Conservation (phyloP, 2,888 invertebrate genomes). For the Hypolimnas misippus region DNA sequence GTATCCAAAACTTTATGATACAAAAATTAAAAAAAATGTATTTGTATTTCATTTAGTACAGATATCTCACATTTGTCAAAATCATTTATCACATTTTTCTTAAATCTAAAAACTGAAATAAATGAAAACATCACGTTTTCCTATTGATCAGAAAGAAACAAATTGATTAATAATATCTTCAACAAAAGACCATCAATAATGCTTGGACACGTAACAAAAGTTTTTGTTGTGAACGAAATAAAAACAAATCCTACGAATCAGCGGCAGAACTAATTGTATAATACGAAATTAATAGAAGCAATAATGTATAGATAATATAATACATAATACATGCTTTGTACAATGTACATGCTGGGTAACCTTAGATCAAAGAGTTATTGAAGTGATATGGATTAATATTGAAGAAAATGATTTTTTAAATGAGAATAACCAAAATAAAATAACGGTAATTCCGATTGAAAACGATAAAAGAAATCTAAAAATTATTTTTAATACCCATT, state of each 20-base stretch:
- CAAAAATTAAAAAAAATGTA: no score
- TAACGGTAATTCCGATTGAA: no score
- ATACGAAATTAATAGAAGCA: constrained; percentile 12
- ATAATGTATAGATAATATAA: constrained; percentile 5
- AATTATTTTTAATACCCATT: no score
- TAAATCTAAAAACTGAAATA: no score
- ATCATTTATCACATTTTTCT: no score
- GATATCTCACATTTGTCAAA: no score
- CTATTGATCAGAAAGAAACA: background rate
- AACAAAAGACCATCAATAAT: background rate
- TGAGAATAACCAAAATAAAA: no score
- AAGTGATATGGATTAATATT: background rate
- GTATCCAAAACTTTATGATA: no score
- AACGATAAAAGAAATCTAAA: no score
- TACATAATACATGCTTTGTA: background rate
- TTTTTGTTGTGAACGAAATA: constrained; percentile 1
- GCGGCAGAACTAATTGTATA: constrained; percentile 7
- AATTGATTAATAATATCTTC: background rate
- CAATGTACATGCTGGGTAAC: background rate
- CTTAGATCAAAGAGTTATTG: no score
- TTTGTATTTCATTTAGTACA: no score
- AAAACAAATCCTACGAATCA: background rate
- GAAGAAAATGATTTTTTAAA: no score
- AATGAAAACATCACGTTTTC: background rate
- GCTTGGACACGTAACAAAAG: background rate